These are phyloP conservation scores for Cremastinae sp. DNA, from an alignment of 2,888 invertebrate genomes.

Conservation along the genomic window DNA sequence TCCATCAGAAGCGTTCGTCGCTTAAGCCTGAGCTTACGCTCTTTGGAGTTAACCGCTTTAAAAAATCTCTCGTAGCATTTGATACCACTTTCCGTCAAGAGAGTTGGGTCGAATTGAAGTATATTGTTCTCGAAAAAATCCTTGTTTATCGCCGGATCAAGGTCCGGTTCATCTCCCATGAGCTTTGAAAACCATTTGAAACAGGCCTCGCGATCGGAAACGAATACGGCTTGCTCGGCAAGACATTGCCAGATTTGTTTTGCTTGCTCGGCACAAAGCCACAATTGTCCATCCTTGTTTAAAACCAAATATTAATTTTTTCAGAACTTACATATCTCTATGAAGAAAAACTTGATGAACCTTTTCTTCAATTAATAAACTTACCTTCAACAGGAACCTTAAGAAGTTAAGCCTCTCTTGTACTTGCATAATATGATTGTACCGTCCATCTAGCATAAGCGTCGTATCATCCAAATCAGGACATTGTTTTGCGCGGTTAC, in stretches of 20 bases:
- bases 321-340: not conserved
- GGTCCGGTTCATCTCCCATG: slow-evolving; percentile 97
- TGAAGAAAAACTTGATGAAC: too few species aligned
- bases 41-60: slow-evolving; percentile 96
- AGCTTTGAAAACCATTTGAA: slow-evolving; percentile 99
- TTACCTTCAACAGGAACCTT: slow-evolving; percentile 90
- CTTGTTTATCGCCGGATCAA: slow-evolving; percentile 96
- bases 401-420: slow-evolving; percentile 96
- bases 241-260: slow-evolving; percentile 98
- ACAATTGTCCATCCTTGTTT: slow-evolving; percentile 92
- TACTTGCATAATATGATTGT: slow-evolving; percentile 95
- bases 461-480: slow-evolving; percentile 89
- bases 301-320: not conserved
- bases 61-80: slow-evolving; percentile 95
- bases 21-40: slow-evolving; percentile 94
- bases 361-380: slow-evolving; percentile 22
- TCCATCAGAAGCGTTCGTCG: slow-evolving; percentile 93
- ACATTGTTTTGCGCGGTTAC: slow-evolving; percentile 85
- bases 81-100: slow-evolving; percentile 96
- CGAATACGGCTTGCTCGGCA: slow-evolving; percentile 95
- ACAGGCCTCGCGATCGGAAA: slow-evolving; percentile 96
- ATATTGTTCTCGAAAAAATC: slow-evolving; percentile 98
- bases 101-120: slow-evolving; percentile 93
- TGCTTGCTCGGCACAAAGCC: slow-evolving; percentile 98
- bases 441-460: slow-evolving; percentile 92